Evolutionary conservation across 1,140 invertebrate genomes (phyloP).

Genomic region (Oedothorax gibbosus): DNA sequence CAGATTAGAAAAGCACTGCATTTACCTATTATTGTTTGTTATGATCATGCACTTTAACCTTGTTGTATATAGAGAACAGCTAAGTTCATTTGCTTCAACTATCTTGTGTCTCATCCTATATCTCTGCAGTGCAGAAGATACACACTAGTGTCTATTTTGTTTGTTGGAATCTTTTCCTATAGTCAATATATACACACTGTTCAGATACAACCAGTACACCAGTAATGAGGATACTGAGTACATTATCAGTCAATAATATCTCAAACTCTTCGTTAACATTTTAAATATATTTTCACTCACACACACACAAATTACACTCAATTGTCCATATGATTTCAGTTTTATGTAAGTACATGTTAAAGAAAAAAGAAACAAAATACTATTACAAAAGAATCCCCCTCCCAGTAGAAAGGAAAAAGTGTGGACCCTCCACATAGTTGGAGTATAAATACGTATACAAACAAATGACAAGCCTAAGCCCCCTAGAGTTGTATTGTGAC

Average conservation of each 20-base stretch:
- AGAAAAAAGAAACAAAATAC: background rate
- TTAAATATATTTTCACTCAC: constrained; percentile 48
- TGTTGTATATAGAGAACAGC: constrained; percentile 33
- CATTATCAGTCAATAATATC: constrained; percentile 39
- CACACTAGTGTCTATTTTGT: constrained; percentile 48
- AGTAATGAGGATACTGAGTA: constrained; percentile 37
- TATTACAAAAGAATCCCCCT: background rate
- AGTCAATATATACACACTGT: constrained; percentile 53
- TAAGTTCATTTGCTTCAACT: constrained; percentile 51
- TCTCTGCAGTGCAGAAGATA: constrained; percentile 57
- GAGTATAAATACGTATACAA: constrained; percentile 47
- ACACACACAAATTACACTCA: constrained; percentile 37
- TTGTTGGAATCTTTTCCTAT: constrained; percentile 32
- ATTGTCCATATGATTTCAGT: constrained; percentile 33
- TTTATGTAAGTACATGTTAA: constrained; percentile 48
- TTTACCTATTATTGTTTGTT: constrained; percentile 42
- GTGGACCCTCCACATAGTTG: constrained; percentile 43
- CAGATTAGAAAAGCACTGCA: constrained; percentile 55
- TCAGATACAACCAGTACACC: constrained; percentile 29
- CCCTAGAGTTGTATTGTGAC: background rate
- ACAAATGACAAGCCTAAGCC: background rate
- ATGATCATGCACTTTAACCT: constrained; percentile 47
- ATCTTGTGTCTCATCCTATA: constrained; percentile 40
- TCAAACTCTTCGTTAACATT: constrained; percentile 39
- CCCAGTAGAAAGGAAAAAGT: constrained; percentile 23